Evolutionary conservation across 1,140 invertebrate species (phyloP).

Genomic region (Hylaeus anthracinus): DNA sequence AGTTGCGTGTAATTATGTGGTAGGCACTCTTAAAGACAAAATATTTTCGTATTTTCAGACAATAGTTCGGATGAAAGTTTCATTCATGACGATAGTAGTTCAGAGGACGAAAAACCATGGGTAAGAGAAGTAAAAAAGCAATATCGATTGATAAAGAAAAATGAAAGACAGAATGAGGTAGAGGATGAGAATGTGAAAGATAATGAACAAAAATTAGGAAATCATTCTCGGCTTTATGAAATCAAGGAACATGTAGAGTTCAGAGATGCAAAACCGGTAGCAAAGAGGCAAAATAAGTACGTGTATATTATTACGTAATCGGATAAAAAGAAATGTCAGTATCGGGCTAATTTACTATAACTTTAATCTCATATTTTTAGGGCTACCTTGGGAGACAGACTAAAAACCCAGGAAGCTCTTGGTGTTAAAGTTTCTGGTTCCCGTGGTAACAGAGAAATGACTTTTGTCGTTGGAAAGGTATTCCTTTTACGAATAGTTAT

Average conservation of each 20-base stretch:
- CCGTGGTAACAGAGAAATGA: constrained; percentile 89
- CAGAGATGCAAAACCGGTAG: constrained; percentile 78
- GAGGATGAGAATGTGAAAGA: constrained; percentile 70
- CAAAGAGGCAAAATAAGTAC: constrained; percentile 81
- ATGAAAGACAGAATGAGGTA: constrained; percentile 77
- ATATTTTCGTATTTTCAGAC: constrained; percentile 14
- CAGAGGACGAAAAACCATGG: constrained; percentile 90
- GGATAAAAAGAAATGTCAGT: background rate
- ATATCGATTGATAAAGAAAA: constrained; percentile 82
- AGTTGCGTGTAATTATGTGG: constrained; percentile 39
- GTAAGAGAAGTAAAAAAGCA: constrained; percentile 90
- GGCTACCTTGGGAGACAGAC: constrained; percentile 86
- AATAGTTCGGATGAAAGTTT: constrained; percentile 71
- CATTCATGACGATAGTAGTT: constrained; percentile 66
- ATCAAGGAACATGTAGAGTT: constrained; percentile 85
- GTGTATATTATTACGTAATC: constrained; percentile 46
- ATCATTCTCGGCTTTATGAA: constrained; percentile 84
- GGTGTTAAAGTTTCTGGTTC: constrained; percentile 83
- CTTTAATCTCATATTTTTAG: constrained; percentile 77
- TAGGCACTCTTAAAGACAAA: background rate
- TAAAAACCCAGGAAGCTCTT: constrained; percentile 82
- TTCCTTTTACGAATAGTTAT: background rate
- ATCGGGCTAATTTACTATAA: background rate
- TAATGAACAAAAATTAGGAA: constrained; percentile 47
- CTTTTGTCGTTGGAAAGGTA: constrained; percentile 85